Conservation (phyloP, 2,797 vertebrate species). For the Gambelia wislizenii region DNA sequence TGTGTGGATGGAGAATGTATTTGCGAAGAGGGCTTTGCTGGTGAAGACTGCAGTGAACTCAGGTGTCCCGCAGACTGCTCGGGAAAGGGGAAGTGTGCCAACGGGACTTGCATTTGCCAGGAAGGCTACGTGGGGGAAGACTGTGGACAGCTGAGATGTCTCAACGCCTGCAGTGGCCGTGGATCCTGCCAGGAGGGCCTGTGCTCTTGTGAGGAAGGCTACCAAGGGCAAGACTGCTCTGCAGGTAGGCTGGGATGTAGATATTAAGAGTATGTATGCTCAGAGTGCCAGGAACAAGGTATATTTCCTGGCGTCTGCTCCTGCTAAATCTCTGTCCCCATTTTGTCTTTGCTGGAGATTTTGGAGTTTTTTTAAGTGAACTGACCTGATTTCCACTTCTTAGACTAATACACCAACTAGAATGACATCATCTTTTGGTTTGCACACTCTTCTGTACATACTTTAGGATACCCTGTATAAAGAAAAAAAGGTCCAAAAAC, state of each 20-base stretch:
- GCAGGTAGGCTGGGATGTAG: constrained; percentile 82
- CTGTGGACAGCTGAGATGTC: constrained; percentile 88
- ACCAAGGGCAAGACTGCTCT: constrained; percentile 91
- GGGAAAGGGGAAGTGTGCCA: constrained; percentile 88
- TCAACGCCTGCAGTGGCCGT: constrained; percentile 90
- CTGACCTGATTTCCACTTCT: neutral
- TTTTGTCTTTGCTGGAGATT: neutral
- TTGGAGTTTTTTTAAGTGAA: neutral
- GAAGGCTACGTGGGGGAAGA: constrained; percentile 91
- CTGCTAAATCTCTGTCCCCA: neutral
- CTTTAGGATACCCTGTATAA: neutral
- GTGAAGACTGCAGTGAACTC: constrained; percentile 90
- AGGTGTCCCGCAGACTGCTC: constrained; percentile 94
- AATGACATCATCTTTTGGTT: neutral
- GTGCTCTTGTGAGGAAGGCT: constrained; percentile 92
- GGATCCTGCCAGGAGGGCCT: constrained; percentile 91
- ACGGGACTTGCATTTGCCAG: constrained; percentile 91
- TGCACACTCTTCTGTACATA: neutral
- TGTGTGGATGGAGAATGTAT: constrained; percentile 95
- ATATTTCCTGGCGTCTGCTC: neutral
- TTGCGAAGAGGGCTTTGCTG: constrained; percentile 92
- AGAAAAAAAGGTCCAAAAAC: neutral
- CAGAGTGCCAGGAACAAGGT: too few species aligned
- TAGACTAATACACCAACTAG: neutral
- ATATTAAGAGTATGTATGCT: neutral